Evolutionary conservation across 2,888 invertebrate genomes (phyloP), one percentile per base, ranked within the genome.

Genomic region (Sinotaia quadrata): DNA sequence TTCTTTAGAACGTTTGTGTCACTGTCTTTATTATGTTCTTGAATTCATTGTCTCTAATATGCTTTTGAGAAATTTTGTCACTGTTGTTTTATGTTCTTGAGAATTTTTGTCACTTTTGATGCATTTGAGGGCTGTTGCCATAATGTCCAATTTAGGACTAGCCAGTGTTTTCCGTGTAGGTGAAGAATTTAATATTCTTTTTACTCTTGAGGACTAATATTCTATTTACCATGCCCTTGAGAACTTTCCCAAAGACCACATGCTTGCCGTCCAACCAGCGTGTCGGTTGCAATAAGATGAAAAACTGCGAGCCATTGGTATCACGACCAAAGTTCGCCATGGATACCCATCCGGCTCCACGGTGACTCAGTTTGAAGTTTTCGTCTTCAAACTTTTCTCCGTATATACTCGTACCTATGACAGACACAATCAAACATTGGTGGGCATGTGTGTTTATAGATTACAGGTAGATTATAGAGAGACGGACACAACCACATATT

Each of bases 321-420:
- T 87, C 82, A 54, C 68, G 67, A 2, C 87, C 87, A 68, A 82
- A 78, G 73, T 87, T 87, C n/a, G 87, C 87, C 87, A 87, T 87
- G 60, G 86, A 80, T 10, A 87, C 82, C 80, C 81, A 83, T 21
- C 87, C 87, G 4, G 81, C 74, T 10, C 81, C 75, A 29, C 76
- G 75, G 75, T 86, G 85, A 66, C 82, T 84, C 60, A 86, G 71
- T 54, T 72, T 57, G 73, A 84, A 85, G 61, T 80, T 76, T 67
- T 86, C 86, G 72, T 86, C 86, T 57, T 81, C 77, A 71, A 85
- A 86, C 54, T 72, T 76, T 4, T 75, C 72, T 18, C 86, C 87
- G 71, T 79, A 87, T 63, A 87, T 86, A 71, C 85, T 85, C 54
- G 69, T 65, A 62, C 85, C 85, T 85, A 73, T 24, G 51, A n/a